Evolutionary conservation across 2,113 vertebrate species (phyloP).

Genomic region (Arothron firmamentum): DNA sequence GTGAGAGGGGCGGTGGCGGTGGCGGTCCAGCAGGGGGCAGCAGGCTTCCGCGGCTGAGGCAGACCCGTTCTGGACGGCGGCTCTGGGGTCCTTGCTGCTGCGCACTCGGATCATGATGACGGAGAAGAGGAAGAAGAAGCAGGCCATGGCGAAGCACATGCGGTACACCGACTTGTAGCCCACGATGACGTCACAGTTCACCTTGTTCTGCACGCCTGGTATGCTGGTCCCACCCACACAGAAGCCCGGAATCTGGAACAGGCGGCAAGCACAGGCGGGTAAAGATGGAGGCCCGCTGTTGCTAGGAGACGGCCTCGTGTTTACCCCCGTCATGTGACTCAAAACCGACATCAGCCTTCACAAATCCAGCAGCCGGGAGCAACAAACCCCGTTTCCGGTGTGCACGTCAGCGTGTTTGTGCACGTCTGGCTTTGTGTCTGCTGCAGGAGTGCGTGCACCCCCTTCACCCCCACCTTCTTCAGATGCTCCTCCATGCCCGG

Average conservation of each 20-base stretch:
- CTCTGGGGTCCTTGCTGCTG: constrained; percentile 86
- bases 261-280: neutral
- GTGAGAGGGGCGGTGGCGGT: too few species aligned
- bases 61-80: constrained; percentile 84
- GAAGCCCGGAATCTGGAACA: constrained; percentile 78
- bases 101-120: constrained; percentile 83
- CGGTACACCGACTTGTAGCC: constrained; percentile 91
- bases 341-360: too few species aligned
- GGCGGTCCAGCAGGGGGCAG: constrained; percentile 39
- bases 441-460: too few species aligned
- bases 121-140: constrained; percentile 87
- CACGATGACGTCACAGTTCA: constrained; percentile 83
- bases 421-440: too few species aligned
- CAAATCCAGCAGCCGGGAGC: too few species aligned
- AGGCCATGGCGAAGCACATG: constrained; percentile 85
- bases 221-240: constrained; percentile 63
- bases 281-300: constrained; percentile 10
- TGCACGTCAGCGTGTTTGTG: too few species aligned
- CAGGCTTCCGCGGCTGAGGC: constrained; percentile 2
- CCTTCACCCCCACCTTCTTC: constrained; percentile 75
- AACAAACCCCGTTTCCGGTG: too few species aligned
- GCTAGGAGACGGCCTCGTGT: constrained; percentile 18
- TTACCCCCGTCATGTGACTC: too few species aligned
- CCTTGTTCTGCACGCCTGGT: constrained; percentile 51
- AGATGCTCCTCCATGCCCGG: constrained; percentile 86